phyloP scores from a whole-genome alignment of 2,888 invertebrate species.

The Meiosimyza platycephala region DNA sequence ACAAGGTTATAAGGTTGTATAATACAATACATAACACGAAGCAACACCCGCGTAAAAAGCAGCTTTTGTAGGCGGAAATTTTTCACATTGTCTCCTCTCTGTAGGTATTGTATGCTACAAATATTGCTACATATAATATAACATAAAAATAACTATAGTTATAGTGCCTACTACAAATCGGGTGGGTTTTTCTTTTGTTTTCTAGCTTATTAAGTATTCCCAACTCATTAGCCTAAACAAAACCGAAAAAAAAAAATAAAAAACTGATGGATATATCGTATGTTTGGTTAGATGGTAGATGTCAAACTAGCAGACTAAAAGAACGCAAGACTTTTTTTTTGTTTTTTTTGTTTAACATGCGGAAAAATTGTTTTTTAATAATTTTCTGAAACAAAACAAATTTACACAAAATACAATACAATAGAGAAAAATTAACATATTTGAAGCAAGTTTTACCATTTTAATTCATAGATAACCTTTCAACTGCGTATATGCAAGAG shows the following conservation, averaged over 20 bases:
- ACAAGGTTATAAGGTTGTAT: not conserved
- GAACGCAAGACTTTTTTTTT: too few species aligned
- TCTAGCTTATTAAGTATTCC: conserved; percentile 2
- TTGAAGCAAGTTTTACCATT: not conserved
- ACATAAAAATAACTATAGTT: too few species aligned
- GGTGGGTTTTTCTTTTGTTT: not conserved
- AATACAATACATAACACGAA: conserved; percentile 15
- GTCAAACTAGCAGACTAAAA: too few species aligned
- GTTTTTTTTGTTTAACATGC: conserved; percentile 29
- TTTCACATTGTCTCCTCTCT: conserved; percentile 5
- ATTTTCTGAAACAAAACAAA: conserved; percentile 25
- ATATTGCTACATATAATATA: not conserved
- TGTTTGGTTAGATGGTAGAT: too few species aligned
- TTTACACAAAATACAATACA: not conserved
- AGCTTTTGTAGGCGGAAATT: not conserved
- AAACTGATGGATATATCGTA: not conserved
- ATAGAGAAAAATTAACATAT: conserved; percentile 14
- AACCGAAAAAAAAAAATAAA: too few species aligned
- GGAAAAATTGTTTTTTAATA: conserved; percentile 34
- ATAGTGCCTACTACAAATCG: too few species aligned
- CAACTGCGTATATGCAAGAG: too few species aligned
- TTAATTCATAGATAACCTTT: too few species aligned
- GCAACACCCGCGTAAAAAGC: conserved; percentile 13
- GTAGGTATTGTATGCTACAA: too few species aligned
- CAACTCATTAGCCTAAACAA: conserved; percentile 15